Conservation (phyloP, 1,140 invertebrate genomes). For the Lordiphosa mommai region DNA sequence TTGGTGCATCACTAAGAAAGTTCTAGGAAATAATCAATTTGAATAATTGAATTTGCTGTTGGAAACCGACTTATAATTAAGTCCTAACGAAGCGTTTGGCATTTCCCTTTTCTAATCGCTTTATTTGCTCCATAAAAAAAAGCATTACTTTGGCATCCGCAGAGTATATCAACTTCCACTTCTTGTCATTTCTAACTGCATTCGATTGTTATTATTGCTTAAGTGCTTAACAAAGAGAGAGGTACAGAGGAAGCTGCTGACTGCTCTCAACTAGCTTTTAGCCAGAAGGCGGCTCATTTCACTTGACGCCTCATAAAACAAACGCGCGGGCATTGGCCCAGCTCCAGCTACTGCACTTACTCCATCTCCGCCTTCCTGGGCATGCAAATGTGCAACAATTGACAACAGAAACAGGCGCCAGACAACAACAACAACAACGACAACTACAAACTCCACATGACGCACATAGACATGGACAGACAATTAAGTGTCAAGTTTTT, state of each 20-base stretch:
- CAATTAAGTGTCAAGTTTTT: constrained; percentile 77
- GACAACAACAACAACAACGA: constrained; percentile 22
- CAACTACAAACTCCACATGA: background rate
- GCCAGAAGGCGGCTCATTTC: constrained; percentile 38
- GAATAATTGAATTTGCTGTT: no score
- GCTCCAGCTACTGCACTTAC: constrained; percentile 7
- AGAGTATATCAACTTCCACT: no score
- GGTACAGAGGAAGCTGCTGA: background rate
- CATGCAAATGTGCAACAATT: constrained; percentile 72
- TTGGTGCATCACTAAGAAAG: no score
- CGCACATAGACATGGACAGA: constrained; percentile 37
- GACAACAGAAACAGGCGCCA: constrained; percentile 72
- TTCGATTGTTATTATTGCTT: no score
- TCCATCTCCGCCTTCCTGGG: constrained; percentile 1
- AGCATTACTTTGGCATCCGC: no score
- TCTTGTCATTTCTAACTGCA: no score
- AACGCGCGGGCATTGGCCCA: constrained; percentile 53
- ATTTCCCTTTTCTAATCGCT: no score
- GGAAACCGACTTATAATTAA: no score
- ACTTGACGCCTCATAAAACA: constrained; percentile 36
- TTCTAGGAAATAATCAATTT: no score
- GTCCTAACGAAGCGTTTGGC: no score
- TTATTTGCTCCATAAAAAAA: no score
- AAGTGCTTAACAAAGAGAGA: background rate
- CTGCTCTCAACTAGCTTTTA: constrained; percentile 24